Base-by-base conservation (phyloP, 1,140 invertebrate species). In the Laupala kohalensis region DNA sequence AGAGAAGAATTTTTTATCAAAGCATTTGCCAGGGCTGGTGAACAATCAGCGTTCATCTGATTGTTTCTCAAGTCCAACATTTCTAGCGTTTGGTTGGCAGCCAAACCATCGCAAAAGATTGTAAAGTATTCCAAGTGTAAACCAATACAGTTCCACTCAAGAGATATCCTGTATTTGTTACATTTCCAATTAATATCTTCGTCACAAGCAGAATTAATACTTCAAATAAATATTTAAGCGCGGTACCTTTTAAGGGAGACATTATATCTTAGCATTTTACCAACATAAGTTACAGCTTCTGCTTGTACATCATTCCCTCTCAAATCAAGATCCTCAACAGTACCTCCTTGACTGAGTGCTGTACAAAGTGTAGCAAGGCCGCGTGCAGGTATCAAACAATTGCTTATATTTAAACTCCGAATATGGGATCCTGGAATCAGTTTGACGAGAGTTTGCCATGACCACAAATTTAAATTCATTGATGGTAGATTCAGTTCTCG, bases 111-210 rank as follows among this genome's bases (percentile, higher is more conserved):
- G 71, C 81, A 82, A 69, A 83, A 82, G 65, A 76, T 75, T 0
- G 72, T 19, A 74, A 83, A 83, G 9, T 73, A 77, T n/a, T 78
- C 78, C 3, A 74, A 63, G 19, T 79, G 73, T 0, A 77, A 72
- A 5, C 82, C 81, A 9, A 82, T 68, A 66, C 77, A 78, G 70
- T 83, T 81, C 81, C 81, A 82, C 71, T 83, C 81, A 0, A 83
- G 37, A 2, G 79, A 76, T 6, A 82, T 29, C 65, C 71, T 72
- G 63, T 27, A 71, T 29, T 23, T 23, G n/a, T 30, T 6, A 69
- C n/a, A 27, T 69, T 19, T 69, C 9, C 37, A n/a, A n/a, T 53
- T 4, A 53, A 53, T 53, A 19, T 13, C 1, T 19, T 13, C 37
- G 19, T 53, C 37, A n/a, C 37, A 53, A 53, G 9, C 37, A 53